A percentile compares a stretch with the other conserved stretches of the same genome.
phyloP scores from a whole-genome alignment of 2,888 invertebrate species.

The Macaria notata region DNA sequence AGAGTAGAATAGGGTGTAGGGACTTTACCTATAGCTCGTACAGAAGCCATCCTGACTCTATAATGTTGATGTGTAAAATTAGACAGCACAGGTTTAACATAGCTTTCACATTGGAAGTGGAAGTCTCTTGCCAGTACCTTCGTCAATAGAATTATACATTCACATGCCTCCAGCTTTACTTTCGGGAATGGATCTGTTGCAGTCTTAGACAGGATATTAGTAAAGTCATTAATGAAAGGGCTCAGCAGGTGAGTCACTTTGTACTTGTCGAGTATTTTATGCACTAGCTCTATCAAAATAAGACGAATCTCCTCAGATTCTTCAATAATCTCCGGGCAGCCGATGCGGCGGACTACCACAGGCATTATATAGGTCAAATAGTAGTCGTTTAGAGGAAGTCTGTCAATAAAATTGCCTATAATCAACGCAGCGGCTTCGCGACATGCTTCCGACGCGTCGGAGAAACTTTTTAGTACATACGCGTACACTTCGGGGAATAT shows the following conservation, averaged over 20 bases:
- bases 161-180: conserved; percentile 90
- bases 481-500: conserved; percentile 68
- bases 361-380: conserved; percentile 90
- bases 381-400: conserved; percentile 85
- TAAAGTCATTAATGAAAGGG: conserved; percentile 88
- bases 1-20: too few relatives aligned
- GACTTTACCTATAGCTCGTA: conserved; percentile 86
- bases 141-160: conserved; percentile 86
- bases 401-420: conserved; percentile 79
- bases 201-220: conserved; percentile 87
- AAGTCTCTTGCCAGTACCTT: conserved; percentile 85
- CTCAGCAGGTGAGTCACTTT: conserved; percentile 81
- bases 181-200: conserved; percentile 90
- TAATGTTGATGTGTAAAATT: conserved; percentile 92
- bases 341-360: conserved; percentile 88
- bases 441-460: conserved; percentile 84
- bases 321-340: conserved; percentile 86
- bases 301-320: conserved; percentile 91
- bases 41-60: conserved; percentile 87
- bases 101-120: conserved; percentile 87
- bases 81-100: conserved; percentile 87
- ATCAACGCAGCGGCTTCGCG: conserved; percentile 82
- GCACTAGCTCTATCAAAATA: conserved; percentile 85
- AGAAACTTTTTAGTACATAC: conserved; percentile 67
- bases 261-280: conserved; percentile 85